phyloP scores from a whole-genome alignment of 2,797 vertebrate species.

The Chloroceryle amazona region DNA sequence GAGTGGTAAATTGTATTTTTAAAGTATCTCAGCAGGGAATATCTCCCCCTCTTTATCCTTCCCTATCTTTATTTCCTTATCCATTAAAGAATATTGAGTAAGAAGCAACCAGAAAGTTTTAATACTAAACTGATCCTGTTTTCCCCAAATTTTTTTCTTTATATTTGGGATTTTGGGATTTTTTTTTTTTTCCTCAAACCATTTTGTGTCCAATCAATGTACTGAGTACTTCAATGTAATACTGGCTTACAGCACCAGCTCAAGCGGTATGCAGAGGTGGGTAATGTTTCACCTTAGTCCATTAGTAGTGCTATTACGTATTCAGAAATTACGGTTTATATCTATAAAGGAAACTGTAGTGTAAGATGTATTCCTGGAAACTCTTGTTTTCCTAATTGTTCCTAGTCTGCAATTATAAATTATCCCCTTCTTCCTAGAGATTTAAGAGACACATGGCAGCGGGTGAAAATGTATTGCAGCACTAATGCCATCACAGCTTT shows the following conservation, averaged over 20 bases:
- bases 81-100: neutral
- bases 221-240: neutral
- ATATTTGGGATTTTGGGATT: neutral
- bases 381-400: neutral
- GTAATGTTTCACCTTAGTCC: neutral
- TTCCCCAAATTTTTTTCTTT: neutral
- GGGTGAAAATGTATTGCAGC: neutral
- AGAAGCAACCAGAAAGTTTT: neutral
- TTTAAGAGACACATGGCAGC: neutral
- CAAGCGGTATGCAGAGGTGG: neutral
- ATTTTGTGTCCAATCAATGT: neutral
- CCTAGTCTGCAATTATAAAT: neutral
- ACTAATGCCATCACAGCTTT: neutral
- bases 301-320: neutral
- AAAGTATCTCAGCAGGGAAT: neutral
- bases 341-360: neutral
- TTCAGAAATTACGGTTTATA: neutral
- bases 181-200: neutral
- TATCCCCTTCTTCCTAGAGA: neutral
- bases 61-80: neutral
- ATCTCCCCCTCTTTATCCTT: neutral
- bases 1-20: neutral
- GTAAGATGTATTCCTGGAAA: neutral
- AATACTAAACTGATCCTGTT: neutral
- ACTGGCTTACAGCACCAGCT: neutral